Base-by-base conservation (phyloP, 2,888 invertebrate genomes). In the Pollenia angustigena region DNA sequence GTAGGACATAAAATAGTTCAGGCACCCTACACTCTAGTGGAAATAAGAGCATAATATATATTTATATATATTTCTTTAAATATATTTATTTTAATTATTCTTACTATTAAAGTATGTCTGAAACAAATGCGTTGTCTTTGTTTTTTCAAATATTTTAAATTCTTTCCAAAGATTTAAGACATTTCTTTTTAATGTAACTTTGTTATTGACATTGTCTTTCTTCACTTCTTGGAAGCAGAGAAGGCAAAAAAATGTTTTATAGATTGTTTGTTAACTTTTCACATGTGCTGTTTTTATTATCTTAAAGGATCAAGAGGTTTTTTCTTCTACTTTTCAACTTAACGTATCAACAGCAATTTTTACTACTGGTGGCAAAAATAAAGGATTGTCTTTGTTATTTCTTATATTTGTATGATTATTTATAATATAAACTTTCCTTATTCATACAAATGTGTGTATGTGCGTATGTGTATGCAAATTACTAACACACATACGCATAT, bases 371-470 rank as follows among this genome's bases (percentile, higher is more conserved):
- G 23, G 58, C 40, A 12, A 58, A 68, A 23, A 16, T 56, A 74
- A 74, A 74, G 42, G 74, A 50, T 44, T 81, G 66, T 18, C 48
- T 56, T 42, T 40, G 3, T 16, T 12, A n/a, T 72, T 66, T 44
- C 66, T 44, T 50, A 66, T 76, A 81, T 72, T 75, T 72, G 78
- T 81, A 85, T 85, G 81, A 85, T 72, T 81, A 85, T 85, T 76
- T 52, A 81, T 50, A 76, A 62, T 76, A 81, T 54, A 46, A 80
- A 4, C n/a, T 18, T 11, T 23, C 23, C 23, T 23, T 23, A 3
- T 23, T 4, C 23, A 60, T n/a, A 44, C 16, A 32, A 11, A n/a
- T 58, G 14, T 11, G 12, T 58, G 14, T 11, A 16, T 64, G 14
- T 42, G 40, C n/a, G 12, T 9, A 18, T 60, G n/a, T 56, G 12